A percentile compares a stretch with the other conserved stretches of the same genome.
phyloP scores from a whole-genome alignment of 2,113 vertebrate species.

The Sturnira hondurensis region DNA sequence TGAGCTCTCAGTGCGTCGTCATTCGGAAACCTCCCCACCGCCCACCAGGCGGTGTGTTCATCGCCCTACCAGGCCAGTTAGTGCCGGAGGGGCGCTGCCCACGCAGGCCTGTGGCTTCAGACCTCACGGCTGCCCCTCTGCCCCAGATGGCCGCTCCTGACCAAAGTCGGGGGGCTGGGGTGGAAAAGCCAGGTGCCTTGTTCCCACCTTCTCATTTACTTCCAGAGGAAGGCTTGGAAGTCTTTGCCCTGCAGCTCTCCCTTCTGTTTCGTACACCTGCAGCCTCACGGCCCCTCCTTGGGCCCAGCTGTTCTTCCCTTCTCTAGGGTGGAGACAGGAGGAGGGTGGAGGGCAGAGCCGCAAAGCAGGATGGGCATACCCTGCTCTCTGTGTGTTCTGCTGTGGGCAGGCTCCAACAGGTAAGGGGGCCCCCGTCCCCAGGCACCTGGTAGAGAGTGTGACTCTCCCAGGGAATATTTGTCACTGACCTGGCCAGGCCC shows the following conservation, averaged over 20 bases:
- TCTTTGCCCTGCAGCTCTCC: background rate
- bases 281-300: background rate
- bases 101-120: background rate
- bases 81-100: background rate
- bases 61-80: background rate
- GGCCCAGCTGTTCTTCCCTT: background rate
- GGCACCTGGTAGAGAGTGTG: background rate
- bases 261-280: background rate
- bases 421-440: background rate
- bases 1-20: background rate
- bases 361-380: background rate
- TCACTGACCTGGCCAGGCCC: background rate
- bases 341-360: background rate
- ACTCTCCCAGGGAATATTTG: background rate
- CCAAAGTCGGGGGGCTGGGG: background rate
- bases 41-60: background rate
- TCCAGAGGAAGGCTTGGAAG: background rate
- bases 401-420: background rate
- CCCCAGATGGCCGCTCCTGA: background rate
- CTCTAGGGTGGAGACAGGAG: background rate
- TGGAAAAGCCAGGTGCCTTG: background rate
- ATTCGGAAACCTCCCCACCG: background rate
- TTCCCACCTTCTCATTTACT: background rate
- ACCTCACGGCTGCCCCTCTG: rapidly evolving
- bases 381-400: background rate